Base-by-base conservation (phyloP, 2,113 vertebrate genomes). In the Callopanchax toddi region DNA sequence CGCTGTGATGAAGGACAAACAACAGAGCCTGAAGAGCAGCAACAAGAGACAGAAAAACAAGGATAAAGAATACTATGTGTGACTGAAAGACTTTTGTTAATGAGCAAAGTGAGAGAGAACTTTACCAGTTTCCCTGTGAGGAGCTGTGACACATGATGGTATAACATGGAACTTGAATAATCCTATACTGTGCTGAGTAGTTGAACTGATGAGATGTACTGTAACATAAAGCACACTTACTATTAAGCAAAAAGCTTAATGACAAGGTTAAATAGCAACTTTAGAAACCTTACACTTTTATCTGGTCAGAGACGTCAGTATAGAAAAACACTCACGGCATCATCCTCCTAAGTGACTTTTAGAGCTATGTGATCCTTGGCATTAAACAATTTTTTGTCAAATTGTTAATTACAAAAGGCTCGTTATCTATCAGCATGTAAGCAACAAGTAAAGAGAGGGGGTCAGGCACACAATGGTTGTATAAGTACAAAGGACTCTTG, bases 11-110 rank as follows among this genome's bases (percentile, higher is more conserved):
- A 99, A 98, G 93, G 97, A 99, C 91, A 99, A 99, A 89, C 96
- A 96, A 82, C 94, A 95, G 86, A 94, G 93, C 89, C 90, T 94
- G n/a, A 99, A 98, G 92, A 92, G 95, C 70, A 93, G 95, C 92
- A 95, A 94, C 89, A 98, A 96, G 93, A 99, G 98, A 87, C 96
- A 98, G 93, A 99, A 97, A 91, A 97, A 98, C 88, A 99, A 98
- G 93, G 97, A 99, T 92, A 99, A 96, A 89, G 97, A 99, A 84
- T 99, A 99, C 82, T 99, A 99, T 40, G 97, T 99, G 94, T 99
- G 95, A 95, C 72, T 71, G 76, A 63, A 78, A 75, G 63, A 82
- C 64, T 77, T 71, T 65, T 17, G 16, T 55, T 18, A 58, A 63
- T 39, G 62, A n/a, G n/a, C n/a, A n/a, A n/a, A 81, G 44, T 59